These are phyloP conservation scores for Protonemura montana DNA, from an alignment of 2,888 invertebrate species.

Conservation along the genomic window DNA sequence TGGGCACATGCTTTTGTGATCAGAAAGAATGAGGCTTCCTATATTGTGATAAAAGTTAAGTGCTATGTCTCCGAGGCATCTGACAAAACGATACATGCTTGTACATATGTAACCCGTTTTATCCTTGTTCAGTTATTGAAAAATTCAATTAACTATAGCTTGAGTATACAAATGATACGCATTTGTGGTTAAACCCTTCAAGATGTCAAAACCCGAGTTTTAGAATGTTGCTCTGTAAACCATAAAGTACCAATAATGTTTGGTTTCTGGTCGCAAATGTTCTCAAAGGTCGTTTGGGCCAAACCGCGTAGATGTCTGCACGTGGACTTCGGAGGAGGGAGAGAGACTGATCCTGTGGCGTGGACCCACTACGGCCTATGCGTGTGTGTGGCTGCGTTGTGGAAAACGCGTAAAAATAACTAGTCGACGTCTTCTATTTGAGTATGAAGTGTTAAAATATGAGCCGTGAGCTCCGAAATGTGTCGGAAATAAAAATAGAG, in stretches of 20 bases:
- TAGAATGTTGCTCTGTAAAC: background rate
- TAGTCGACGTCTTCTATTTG: background rate
- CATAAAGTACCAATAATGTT: background rate
- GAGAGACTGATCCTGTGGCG: background rate
- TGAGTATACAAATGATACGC: background rate
- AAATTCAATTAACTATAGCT: background rate
- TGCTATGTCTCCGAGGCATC: background rate
- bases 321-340: background rate
- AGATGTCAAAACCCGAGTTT: background rate
- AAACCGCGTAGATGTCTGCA: background rate
- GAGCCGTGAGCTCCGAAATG: background rate
- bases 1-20: background rate
- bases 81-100: background rate
- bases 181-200: background rate
- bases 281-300: no score
- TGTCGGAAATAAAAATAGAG: background rate
- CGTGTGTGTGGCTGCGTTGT: background rate
- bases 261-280: background rate
- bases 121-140: background rate
- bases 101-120: background rate
- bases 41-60: background rate
- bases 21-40: background rate
- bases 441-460: slow-evolving; percentile 12
- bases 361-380: background rate
- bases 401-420: slow-evolving; percentile 5